Conservation (phyloP, 2,797 vertebrate genomes). For the Parauchenoglanis ngamensis region DNA sequence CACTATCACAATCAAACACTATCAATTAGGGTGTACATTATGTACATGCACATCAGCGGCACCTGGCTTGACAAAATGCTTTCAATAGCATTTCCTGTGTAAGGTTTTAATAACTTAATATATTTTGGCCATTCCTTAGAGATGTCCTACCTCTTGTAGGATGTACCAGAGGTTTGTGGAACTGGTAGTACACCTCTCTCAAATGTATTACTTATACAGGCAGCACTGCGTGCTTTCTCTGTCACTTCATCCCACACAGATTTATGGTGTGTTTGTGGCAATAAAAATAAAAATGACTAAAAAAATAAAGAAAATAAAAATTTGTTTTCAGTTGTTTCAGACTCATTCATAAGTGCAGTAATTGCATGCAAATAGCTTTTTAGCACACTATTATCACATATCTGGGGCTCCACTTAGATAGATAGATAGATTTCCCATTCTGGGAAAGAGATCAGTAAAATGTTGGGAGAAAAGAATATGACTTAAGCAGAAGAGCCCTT, state of each 20-base stretch:
- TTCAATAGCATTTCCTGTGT: neutral
- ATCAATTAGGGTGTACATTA: neutral
- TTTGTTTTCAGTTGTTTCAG: neutral
- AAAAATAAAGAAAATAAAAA: neutral
- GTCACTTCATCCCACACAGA: neutral
- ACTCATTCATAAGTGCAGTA: conserved; percentile 27
- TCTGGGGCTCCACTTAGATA: neutral
- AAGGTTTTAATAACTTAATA: conserved; percentile 9
- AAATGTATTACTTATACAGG: neutral
- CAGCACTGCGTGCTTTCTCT: neutral
- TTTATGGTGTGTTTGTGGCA: neutral
- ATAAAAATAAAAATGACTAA: neutral
- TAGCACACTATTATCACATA: neutral
- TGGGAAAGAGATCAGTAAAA: neutral
- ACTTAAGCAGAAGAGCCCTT: neutral
- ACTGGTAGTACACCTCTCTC: neutral
- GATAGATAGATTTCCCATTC: neutral
- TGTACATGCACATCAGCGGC: neutral
- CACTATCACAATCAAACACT: too few relatives aligned
- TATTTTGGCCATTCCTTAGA: neutral
- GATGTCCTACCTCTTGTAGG: neutral
- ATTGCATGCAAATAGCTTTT: conserved; percentile 55
- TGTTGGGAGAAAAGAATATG: neutral
- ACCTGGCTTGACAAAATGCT: neutral
- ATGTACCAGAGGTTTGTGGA: neutral